Percentiles rank a stretch among this genome's conserved stretches.
These are phyloP conservation scores for Thunnus albacares DNA, from an alignment of 2,797 vertebrate genomes.

Conservation along the genomic window DNA sequence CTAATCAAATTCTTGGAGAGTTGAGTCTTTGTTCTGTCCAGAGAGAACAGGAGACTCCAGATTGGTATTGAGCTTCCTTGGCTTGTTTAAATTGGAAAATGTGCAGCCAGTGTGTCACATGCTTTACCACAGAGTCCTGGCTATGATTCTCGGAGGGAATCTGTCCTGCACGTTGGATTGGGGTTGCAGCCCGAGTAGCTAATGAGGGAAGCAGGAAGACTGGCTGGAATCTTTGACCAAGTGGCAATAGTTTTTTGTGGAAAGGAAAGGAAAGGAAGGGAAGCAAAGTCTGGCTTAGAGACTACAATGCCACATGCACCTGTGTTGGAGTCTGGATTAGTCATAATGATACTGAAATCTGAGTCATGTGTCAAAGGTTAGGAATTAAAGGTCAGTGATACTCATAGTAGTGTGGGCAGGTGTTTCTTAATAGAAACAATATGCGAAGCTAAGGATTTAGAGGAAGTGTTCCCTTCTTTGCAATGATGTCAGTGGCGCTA, in stretches of 20 bases:
- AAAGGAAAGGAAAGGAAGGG: constrained; percentile 37
- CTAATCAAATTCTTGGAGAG: constrained; percentile 36
- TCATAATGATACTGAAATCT: neutral
- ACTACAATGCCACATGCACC: constrained; percentile 49
- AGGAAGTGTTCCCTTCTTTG: neutral
- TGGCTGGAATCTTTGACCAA: constrained; percentile 58
- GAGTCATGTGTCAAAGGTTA: neutral
- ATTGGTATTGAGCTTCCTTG: constrained; percentile 34
- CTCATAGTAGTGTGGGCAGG: neutral
- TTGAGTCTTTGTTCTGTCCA: constrained; percentile 10
- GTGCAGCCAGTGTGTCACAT: constrained; percentile 53
- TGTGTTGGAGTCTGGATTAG: constrained; percentile 44
- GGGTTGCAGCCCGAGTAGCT: constrained; percentile 33
- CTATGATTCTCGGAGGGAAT: constrained; percentile 36
- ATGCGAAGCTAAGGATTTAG: neutral
- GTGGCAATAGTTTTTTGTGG: constrained; percentile 36
- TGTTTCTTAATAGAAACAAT: constrained; percentile 3
- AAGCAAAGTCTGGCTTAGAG: constrained; percentile 16
- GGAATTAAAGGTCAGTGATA: neutral
- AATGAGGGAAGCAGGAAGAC: constrained; percentile 66
- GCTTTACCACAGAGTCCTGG: constrained; percentile 41
- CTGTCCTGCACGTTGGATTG: constrained; percentile 34
- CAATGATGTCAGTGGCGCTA: neutral
- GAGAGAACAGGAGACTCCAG: constrained; percentile 18
- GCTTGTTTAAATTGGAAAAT: constrained; percentile 57